A percentile compares a stretch with the other conserved stretches of the same genome.
Evolutionary conservation across 1,140 invertebrate genomes (phyloP).

Genomic region (Heliothis subflexa): DNA sequence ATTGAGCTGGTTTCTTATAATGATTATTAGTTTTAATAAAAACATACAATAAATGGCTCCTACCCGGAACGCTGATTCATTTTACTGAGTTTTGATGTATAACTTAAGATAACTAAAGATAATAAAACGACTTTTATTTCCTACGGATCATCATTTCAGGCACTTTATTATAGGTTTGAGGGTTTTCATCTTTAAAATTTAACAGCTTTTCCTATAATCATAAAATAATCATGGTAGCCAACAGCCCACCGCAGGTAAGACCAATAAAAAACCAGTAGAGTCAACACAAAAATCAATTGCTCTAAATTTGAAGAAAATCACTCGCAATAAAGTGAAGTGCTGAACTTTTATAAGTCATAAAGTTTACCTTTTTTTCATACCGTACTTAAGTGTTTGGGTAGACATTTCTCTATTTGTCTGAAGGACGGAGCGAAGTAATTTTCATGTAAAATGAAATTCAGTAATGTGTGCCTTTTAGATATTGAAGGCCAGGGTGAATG

Average conservation of each 20-base stretch:
- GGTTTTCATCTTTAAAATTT: neutral
- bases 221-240: neutral
- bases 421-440: neutral
- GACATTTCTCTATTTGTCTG: neutral
- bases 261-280: conserved; percentile 16
- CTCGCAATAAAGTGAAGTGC: conserved; percentile 24
- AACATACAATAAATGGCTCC: too few relatives aligned
- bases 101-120: too few relatives aligned
- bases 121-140: too few relatives aligned
- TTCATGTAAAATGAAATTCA: neutral
- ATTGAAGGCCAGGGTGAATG: too few relatives aligned
- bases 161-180: too few relatives aligned
- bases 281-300: conserved; percentile 36
- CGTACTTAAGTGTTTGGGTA: conserved; percentile 7
- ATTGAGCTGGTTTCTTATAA: neutral
- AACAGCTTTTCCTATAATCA: neutral
- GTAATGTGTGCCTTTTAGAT: too few relatives aligned
- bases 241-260: conserved; percentile 5
- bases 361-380: conserved; percentile 38
- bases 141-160: too few relatives aligned
- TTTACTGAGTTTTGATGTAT: too few relatives aligned
- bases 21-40: too few relatives aligned
- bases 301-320: conserved; percentile 32
- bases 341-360: conserved; percentile 34
- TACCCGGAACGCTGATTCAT: too few relatives aligned